These are phyloP conservation scores for Sebastolobus alascanus DNA, from an alignment of 2,797 vertebrate genomes.

Conservation along the genomic window DNA sequence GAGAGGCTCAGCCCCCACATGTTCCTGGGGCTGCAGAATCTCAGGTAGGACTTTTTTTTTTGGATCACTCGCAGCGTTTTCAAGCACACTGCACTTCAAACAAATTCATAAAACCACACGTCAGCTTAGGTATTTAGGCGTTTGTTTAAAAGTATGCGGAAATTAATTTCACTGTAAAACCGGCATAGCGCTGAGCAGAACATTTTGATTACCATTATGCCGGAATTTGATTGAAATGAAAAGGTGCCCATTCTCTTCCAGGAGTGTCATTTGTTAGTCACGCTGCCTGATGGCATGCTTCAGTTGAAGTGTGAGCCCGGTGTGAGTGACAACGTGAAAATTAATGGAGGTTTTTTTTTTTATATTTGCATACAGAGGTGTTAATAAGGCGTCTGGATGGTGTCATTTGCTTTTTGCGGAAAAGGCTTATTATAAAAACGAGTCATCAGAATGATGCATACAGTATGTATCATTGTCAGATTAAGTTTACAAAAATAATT, in stretches of 20 bases:
- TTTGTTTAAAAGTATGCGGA: slow-evolving; percentile 54
- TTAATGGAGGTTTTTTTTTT: slow-evolving; percentile 46
- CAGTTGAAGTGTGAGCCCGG: slow-evolving; percentile 61
- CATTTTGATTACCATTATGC: slow-evolving; percentile 65
- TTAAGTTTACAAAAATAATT: slow-evolving; percentile 57
- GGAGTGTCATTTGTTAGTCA: slow-evolving; percentile 72
- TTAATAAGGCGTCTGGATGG: slow-evolving; percentile 67
- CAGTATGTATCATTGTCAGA: slow-evolving; percentile 63
- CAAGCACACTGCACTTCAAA: slow-evolving; percentile 40
- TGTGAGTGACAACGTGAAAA: slow-evolving; percentile 76
- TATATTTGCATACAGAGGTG: slow-evolving; percentile 70
- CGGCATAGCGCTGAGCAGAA: slow-evolving; percentile 39
- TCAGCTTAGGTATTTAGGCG: slow-evolving; percentile 51
- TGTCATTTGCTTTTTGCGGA: slow-evolving; percentile 50
- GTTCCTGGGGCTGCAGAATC: slow-evolving; percentile 93
- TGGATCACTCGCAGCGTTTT: slow-evolving; percentile 4
- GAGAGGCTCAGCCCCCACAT: slow-evolving; percentile 93
- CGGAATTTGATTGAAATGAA: slow-evolving; percentile 67
- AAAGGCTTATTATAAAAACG: slow-evolving; percentile 44
- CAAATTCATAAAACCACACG: slow-evolving; percentile 33
- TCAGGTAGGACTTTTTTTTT: slow-evolving; percentile 71
- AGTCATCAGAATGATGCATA: slow-evolving; percentile 46
- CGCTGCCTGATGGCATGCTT: slow-evolving; percentile 64
- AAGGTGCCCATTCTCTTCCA: slow-evolving; percentile 65
- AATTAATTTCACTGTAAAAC: slow-evolving; percentile 58